Evolutionary conservation across 2,888 invertebrate species (phyloP), one percentile per base, ranked within the genome.

Genomic region (Netelia inedita): DNA sequence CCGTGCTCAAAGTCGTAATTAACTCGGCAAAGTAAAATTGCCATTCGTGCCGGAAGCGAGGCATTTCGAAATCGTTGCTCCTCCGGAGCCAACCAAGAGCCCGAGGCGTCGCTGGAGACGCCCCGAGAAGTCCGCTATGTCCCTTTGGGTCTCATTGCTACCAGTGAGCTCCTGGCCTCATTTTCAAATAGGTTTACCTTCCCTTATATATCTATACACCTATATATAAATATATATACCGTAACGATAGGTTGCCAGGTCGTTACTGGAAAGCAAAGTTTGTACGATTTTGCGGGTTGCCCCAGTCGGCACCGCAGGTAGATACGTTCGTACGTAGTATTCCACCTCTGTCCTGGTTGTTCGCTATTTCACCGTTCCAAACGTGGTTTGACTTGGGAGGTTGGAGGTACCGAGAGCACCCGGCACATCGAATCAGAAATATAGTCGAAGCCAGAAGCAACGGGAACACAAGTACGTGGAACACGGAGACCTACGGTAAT

Each of bases 1-100:
- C 23, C 21, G 35, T 69, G 55, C 69, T 69, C 57, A 59, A 82
- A 85, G 76, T 76, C 82, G 87, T 87, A 88, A 88, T 88, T 88
- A 88, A 89, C 88, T 89, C 87, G 86, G 82, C 83, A 66, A 86
- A 88, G 86, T 89, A 84, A 86, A 88, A 89, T 88, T 88, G 69
- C 85, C 46, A 41, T 73, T 59, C 57, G 28, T 59, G 76, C 75
- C 69, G 79, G 65, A 74, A 83, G 65, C 57, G 21, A 23, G 53
- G 55, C 21, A 75, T 76, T 69, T 59, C 69, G 53, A 28, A 61
- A 84, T 78, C 61, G 57, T 21, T 73, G 65, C 21, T 43, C 16
- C 53, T 41, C 55, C 16, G 23, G 55, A 23, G 53, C 71, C 14
- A 72, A 41, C 59, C 11, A 10, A 63, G 55, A 16, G 63, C 53